Conservation (phyloP, 2,888 invertebrate species). For the Plagiodera versicolora region DNA sequence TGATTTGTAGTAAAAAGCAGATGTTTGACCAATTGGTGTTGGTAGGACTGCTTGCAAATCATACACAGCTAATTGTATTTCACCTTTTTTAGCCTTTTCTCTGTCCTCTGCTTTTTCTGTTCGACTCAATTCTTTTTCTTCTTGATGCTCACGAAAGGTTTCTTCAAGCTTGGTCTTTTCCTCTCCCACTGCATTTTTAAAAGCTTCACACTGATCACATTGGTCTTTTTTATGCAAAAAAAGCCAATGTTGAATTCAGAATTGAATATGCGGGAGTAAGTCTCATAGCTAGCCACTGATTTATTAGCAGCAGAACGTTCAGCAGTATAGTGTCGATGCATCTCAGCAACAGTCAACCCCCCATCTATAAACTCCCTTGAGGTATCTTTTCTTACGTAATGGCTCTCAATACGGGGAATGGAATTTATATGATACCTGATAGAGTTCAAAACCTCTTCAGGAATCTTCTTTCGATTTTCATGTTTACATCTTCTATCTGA, state of each 20-base stretch:
- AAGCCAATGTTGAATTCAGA: constrained; percentile 17
- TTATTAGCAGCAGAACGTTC: not conserved
- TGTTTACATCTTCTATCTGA: constrained; percentile 39
- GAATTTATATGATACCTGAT: constrained; percentile 41
- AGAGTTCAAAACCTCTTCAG: constrained; percentile 35
- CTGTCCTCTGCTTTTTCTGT: constrained; percentile 12
- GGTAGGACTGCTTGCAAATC: constrained; percentile 46
- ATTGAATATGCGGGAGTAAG: constrained; percentile 14
- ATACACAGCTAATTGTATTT: constrained; percentile 29
- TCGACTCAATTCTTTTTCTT: constrained; percentile 19
- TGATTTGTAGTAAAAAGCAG: constrained; percentile 36
- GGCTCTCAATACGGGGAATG: constrained; percentile 39
- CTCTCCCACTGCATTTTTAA: constrained; percentile 36
- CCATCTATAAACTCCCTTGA: constrained; percentile 16
- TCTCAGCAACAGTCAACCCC: constrained; percentile 6
- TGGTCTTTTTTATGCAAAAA: constrained; percentile 32
- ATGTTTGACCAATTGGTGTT: constrained; percentile 40
- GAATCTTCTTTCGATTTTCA: constrained; percentile 32
- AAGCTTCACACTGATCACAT: constrained; percentile 39
- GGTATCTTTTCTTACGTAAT: constrained; percentile 31
- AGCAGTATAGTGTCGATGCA: constrained; percentile 8
- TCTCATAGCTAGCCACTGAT: constrained; percentile 7
- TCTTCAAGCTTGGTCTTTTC: not conserved
- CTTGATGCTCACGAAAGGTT: not conserved
- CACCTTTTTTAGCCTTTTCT: constrained; percentile 3